Evolutionary conservation across 1,140 invertebrate genomes (phyloP).

Genomic region (Cydia fagiglandana): DNA sequence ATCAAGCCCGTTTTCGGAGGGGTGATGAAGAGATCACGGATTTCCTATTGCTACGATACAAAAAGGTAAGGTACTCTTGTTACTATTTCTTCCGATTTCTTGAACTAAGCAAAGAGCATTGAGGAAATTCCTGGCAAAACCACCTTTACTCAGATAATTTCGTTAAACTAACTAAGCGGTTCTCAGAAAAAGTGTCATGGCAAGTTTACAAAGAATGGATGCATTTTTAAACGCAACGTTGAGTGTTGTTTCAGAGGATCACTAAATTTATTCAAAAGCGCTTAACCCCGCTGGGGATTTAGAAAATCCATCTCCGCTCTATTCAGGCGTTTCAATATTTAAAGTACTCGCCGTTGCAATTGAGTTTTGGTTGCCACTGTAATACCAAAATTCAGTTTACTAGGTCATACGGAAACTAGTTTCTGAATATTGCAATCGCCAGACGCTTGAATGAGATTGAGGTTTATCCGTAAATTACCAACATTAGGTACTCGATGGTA

Average conservation of each 20-base stretch:
- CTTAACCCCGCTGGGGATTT: slow-evolving; percentile 5
- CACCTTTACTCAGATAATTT: background rate
- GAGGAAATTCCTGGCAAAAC: background rate
- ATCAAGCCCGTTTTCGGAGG: no score
- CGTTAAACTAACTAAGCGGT: background rate
- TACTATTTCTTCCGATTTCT: no score
- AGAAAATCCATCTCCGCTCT: background rate
- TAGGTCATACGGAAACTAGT: slow-evolving; percentile 10
- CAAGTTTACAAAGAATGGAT: background rate
- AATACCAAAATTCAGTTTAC: slow-evolving; percentile 33
- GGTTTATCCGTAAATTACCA: background rate
- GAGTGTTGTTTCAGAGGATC: background rate
- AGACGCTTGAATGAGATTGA: background rate
- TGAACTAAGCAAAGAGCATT: background rate
- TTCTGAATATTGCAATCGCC: slow-evolving; percentile 13
- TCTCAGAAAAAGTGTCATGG: background rate
- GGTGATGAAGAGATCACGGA: no score
- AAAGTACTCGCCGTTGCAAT: background rate
- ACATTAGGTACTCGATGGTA: background rate
- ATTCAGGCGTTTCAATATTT: slow-evolving; percentile 20
- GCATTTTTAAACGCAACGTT: background rate
- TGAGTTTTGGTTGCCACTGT: slow-evolving; percentile 26
- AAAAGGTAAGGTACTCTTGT: no score
- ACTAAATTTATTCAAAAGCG: slow-evolving; percentile 11
- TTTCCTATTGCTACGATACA: no score